phyloP scores from a whole-genome alignment of 1,140 invertebrate species.

The Ceratina japonica region DNA sequence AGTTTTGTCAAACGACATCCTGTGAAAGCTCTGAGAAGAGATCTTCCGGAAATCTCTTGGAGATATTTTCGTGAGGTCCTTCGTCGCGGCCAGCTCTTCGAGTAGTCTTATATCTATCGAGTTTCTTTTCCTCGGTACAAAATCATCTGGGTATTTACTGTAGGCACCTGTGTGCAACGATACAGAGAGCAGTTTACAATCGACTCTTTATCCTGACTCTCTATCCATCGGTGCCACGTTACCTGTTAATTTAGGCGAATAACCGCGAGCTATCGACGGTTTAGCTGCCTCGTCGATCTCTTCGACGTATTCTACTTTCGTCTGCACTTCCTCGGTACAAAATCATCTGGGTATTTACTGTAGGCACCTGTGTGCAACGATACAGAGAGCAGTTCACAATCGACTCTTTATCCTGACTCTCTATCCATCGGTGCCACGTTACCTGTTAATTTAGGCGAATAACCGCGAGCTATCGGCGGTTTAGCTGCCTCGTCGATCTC shows the following conservation, averaged over 20 bases:
- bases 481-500: slow-evolving; percentile 69
- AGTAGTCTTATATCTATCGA: slow-evolving; percentile 74
- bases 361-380: slow-evolving; percentile 65
- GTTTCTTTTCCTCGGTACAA: slow-evolving; percentile 74
- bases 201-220: no score
- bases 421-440: background rate
- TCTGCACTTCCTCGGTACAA: slow-evolving; percentile 81
- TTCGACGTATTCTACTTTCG: slow-evolving; percentile 83
- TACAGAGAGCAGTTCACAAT: no score
- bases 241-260: slow-evolving; percentile 71
- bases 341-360: slow-evolving; percentile 74
- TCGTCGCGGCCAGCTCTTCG: slow-evolving; percentile 69
- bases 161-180: slow-evolving; percentile 67
- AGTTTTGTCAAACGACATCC: slow-evolving; percentile 77
- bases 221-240: background rate
- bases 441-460: slow-evolving; percentile 71
- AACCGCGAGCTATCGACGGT: slow-evolving; percentile 37
- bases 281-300: slow-evolving; percentile 69
- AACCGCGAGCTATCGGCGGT: slow-evolving; percentile 38
- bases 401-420: no score
- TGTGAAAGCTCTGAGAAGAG: slow-evolving; percentile 74
- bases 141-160: slow-evolving; percentile 74
- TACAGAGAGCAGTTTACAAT: no score
- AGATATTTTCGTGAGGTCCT: slow-evolving; percentile 68
- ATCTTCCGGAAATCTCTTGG: slow-evolving; percentile 73